Evolutionary conservation across 2,797 vertebrate genomes (phyloP), one percentile per base, ranked within the genome.

Genomic region (Thaleichthys pacificus): DNA sequence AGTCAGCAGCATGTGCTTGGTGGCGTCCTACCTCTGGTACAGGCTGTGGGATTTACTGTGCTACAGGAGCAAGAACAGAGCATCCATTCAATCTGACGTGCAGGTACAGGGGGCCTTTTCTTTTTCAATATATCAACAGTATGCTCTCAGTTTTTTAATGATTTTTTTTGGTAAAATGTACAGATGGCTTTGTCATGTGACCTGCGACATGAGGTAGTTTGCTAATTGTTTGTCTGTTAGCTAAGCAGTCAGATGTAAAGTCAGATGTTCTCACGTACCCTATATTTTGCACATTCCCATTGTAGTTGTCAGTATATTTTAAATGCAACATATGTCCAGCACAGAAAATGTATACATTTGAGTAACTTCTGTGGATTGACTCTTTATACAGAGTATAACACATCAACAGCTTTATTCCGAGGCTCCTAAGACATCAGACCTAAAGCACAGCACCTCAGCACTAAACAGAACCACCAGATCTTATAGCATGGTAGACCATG

Each of bases 1-100:
- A 9, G 84, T 94, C 82, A 93, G 85, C 78, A 91, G 92, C 67
- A 86, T 97, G 87, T 96, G 92, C 82, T 73, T 95, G 75, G 89
- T 95, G 75, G 93, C 92, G 77, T 94, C 93, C 0, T 92, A 93
- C 84, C 74, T 97, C 73, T 97, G 96, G 95, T 79, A 76, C 26
- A 82, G 88, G 70, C 77, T 98, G 77, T 91, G 90, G 84, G 91
- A 86, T 80, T 77, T 93, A 77, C 88, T 95, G 82, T 92, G 85
- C 74, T 87, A 76, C 83, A 87, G 90, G 88, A 93, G 88, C 82
- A 93, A 87, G 79, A 85, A 81, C 78, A 88, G 88, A 87, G 83
- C 87, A 65, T 79, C 91, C 71, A 77, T 87, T 65, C 67, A 87
- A 73, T 79, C 84, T 82, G 87, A 87, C 51, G 24, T 75, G 67